Evolutionary conservation across 2,888 invertebrate species (phyloP).

Genomic region (Capitulum mitella): DNA sequence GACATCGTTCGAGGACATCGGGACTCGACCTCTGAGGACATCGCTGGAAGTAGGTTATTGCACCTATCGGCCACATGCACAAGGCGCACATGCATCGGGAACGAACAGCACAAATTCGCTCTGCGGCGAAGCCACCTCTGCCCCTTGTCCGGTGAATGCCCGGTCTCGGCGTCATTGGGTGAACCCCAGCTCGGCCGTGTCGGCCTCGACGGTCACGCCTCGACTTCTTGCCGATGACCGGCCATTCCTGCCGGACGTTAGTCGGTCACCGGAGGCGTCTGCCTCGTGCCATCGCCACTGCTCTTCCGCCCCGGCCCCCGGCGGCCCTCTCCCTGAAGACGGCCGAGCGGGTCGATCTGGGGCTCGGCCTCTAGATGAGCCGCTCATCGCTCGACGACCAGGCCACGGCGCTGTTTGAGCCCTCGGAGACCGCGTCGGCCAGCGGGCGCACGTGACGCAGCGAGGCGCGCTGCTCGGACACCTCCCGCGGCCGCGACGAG

Average conservation of each 20-base stretch:
- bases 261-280: not conserved
- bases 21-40: too few relatives aligned
- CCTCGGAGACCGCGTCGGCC: not conserved
- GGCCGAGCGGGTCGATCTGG: not conserved
- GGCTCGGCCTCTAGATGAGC: not conserved
- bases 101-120: not conserved
- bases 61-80: not conserved
- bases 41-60: not conserved
- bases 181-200: too few relatives aligned
- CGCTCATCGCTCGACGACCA: conserved; percentile 13
- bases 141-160: not conserved
- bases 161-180: not conserved
- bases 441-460: not conserved
- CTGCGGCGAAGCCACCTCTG: not conserved
- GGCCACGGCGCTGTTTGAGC: conserved; percentile 8
- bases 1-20: too few relatives aligned
- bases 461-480: conserved; percentile 13
- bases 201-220: too few relatives aligned
- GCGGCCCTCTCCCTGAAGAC: not conserved
- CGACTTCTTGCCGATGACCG: too few relatives aligned
- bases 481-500: conserved; percentile 1
- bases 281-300: not conserved
- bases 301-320: too few relatives aligned
- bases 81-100: not conserved
- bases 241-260: too few relatives aligned